Percentiles rank a stretch among this genome's conserved stretches.
phyloP scores from a whole-genome alignment of 2,797 vertebrate genomes.

The Enoplosus armatus region DNA sequence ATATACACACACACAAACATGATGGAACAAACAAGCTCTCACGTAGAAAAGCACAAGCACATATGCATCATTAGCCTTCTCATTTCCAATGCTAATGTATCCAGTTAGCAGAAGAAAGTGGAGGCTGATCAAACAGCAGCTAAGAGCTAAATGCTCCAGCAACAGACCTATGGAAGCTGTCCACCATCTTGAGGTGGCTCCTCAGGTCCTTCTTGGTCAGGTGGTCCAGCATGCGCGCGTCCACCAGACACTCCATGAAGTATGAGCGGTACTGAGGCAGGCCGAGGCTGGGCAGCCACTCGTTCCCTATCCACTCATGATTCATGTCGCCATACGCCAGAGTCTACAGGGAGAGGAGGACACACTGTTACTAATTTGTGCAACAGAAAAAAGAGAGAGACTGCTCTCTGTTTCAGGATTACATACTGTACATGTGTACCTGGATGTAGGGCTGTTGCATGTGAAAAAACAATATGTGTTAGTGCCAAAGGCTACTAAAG shows the following conservation, averaged over 20 bases:
- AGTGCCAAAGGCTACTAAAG: not conserved
- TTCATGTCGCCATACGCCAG: constrained; percentile 99
- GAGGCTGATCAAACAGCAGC: constrained; percentile 28
- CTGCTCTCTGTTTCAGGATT: constrained; percentile 1
- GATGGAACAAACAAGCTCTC: not conserved
- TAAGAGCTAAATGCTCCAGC: not conserved
- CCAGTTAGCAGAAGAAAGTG: constrained; percentile 27
- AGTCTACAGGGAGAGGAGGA: constrained; percentile 83
- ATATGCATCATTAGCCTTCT: constrained; percentile 43
- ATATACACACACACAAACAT: not conserved
- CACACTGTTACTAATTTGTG: constrained; percentile 7
- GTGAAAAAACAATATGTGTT: not conserved
- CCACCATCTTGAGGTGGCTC: constrained; percentile 98
- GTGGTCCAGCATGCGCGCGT: constrained; percentile 98
- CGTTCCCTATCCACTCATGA: constrained; percentile 99
- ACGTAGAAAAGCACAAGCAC: constrained; percentile 33
- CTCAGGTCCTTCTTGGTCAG: constrained; percentile 99
- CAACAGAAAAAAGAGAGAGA: not conserved
- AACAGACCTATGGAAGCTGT: constrained; percentile 95
- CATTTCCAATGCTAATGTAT: constrained; percentile 43
- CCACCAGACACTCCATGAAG: constrained; percentile 99
- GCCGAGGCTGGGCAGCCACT: constrained; percentile 97
- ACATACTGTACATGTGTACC: not conserved
- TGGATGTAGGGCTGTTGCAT: not conserved
- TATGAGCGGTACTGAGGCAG: constrained; percentile 98